Conservation (phyloP, 2,797 vertebrate genomes). For the Gallinago stenura region DNA sequence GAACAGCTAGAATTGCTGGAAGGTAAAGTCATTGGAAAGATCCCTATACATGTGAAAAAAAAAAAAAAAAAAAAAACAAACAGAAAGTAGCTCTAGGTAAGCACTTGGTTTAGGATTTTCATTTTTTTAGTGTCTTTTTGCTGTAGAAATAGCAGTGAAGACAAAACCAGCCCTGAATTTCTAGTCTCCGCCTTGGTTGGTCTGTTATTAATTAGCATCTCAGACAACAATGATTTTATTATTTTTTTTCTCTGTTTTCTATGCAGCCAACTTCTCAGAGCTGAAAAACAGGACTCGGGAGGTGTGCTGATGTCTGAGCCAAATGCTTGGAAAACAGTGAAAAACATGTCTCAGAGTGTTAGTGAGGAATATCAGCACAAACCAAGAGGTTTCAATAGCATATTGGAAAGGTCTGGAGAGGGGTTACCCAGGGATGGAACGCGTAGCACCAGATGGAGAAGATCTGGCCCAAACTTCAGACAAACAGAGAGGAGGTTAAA, state of each 20-base stretch:
- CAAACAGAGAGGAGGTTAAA: not conserved
- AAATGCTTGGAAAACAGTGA: not conserved
- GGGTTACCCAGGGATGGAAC: not conserved
- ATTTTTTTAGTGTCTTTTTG: not conserved
- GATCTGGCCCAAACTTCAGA: no score
- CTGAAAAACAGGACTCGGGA: not conserved
- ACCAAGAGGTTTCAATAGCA: not conserved
- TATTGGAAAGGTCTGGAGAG: not conserved
- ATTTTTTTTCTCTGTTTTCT: not conserved
- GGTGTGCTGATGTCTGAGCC: not conserved
- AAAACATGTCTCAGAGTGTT: rapidly evolving
- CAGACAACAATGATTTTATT: not conserved
- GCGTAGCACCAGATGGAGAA: not conserved
- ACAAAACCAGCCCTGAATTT: not conserved
- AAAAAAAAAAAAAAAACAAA: not conserved
- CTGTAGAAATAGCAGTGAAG: not conserved
- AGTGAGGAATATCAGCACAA: not conserved
- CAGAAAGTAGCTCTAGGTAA: not conserved
- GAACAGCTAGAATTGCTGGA: not conserved
- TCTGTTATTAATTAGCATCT: not conserved
- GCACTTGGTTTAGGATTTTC: not conserved
- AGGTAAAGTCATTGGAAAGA: not conserved
- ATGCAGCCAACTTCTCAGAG: not conserved
- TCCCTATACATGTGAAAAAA: not conserved
- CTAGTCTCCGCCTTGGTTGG: not conserved